phyloP scores from a whole-genome alignment of 2,113 vertebrate genomes.

The Catharus bicknelli region DNA sequence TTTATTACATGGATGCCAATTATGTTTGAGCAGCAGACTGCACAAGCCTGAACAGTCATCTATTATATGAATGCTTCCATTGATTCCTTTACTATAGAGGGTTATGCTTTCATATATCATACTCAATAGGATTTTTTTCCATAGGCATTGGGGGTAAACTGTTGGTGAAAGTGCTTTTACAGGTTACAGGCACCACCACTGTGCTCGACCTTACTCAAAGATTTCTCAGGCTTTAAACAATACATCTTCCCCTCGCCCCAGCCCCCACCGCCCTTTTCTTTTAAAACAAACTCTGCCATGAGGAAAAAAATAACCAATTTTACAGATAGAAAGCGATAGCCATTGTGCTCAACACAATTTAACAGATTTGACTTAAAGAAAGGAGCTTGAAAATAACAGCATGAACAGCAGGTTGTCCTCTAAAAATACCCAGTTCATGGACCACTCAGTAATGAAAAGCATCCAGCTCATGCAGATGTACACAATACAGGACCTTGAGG shows the following conservation, averaged over 20 bases:
- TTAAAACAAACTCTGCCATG: neutral
- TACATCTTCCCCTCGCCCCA: neutral
- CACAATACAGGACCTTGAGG: neutral
- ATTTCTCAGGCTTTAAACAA: neutral
- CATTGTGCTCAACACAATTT: slow-evolving; percentile 12
- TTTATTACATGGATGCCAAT: slow-evolving; percentile 60
- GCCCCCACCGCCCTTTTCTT: neutral
- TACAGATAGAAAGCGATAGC: neutral
- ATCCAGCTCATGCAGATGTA: neutral
- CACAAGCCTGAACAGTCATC: slow-evolving; percentile 25
- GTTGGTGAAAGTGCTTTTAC: slow-evolving; percentile 3
- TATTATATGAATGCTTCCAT: slow-evolving; percentile 52
- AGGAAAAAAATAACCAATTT: neutral
- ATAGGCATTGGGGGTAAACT: slow-evolving; percentile 23
- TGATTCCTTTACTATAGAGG: slow-evolving; percentile 56
- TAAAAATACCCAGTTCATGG: neutral
- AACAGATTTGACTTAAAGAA: neutral
- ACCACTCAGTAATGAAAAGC: neutral
- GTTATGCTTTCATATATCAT: slow-evolving; percentile 62
- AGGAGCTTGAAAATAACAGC: neutral
- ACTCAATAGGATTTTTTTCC: slow-evolving; percentile 44
- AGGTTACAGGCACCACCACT: slow-evolving; percentile 3
- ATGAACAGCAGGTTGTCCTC: neutral
- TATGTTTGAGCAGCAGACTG: slow-evolving; percentile 37
- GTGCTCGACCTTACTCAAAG: neutral